Conservation (phyloP, 1,140 invertebrate genomes). For the Dreissena rostriformis region DNA sequence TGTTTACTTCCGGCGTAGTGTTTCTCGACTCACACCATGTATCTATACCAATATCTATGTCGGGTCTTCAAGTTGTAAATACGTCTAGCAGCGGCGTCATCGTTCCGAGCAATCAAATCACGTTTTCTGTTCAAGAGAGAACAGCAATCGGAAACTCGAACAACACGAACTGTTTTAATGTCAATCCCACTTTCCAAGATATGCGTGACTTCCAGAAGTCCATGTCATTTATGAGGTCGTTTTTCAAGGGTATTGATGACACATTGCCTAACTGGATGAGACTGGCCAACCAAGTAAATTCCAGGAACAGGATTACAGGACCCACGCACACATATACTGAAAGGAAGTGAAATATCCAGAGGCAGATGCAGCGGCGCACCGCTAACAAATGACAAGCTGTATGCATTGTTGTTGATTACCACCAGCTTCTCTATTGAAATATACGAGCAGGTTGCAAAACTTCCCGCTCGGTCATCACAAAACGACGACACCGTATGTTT, state of each 20-base stretch:
- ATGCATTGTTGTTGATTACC: slow-evolving; percentile 21
- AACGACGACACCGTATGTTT: slow-evolving; percentile 7
- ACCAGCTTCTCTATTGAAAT: slow-evolving; percentile 10
- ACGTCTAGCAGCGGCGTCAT: not conserved
- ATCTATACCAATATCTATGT: slow-evolving; percentile 29
- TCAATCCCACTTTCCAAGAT: slow-evolving; percentile 4
- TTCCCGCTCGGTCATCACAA: not conserved
- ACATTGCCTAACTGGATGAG: slow-evolving; percentile 28
- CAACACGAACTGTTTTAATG: not conserved
- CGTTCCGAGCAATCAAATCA: not conserved
- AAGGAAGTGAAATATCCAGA: not conserved
- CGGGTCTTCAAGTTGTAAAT: not conserved
- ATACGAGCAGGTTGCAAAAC: slow-evolving; percentile 19
- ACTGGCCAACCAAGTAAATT: slow-evolving; percentile 20
- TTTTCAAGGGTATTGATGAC: slow-evolving; percentile 18
- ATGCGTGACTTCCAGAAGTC: slow-evolving; percentile 30
- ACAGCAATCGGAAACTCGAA: not conserved
- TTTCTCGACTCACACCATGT: slow-evolving; percentile 29
- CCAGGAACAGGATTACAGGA: slow-evolving; percentile 7
- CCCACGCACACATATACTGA: slow-evolving; percentile 1
- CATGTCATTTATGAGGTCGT: slow-evolving; percentile 25
- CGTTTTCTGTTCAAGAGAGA: not conserved
- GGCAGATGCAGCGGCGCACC: slow-evolving; percentile 21
- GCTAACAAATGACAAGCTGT: not conserved
- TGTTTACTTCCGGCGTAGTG: slow-evolving; percentile 24